These are phyloP conservation scores for Stigmatopora argus DNA, from an alignment of 2,113 vertebrate genomes.

Conservation along the genomic window DNA sequence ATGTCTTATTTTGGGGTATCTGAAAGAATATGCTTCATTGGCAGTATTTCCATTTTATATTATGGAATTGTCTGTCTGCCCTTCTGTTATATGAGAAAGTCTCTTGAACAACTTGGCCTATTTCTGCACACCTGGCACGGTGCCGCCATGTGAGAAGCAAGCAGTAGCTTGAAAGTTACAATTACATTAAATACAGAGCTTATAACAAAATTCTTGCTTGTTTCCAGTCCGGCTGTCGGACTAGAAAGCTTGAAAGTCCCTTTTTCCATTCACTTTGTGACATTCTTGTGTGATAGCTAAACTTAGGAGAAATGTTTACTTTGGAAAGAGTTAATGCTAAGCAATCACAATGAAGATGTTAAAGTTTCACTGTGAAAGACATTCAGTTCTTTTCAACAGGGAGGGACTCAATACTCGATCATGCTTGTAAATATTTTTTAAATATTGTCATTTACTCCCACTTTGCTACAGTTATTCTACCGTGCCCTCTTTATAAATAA, in stretches of 20 bases:
- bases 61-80: neutral
- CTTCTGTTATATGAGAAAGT: constrained; percentile 9
- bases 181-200: constrained; percentile 50
- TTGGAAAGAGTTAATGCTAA: neutral
- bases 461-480: too few relatives aligned
- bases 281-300: neutral
- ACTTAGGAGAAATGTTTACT: neutral
- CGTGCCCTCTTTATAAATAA: too few relatives aligned
- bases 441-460: too few relatives aligned
- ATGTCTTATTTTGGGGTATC: too few relatives aligned
- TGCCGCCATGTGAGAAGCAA: constrained; percentile 13
- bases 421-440: too few relatives aligned
- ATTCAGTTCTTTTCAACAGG: too few relatives aligned
- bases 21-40: neutral
- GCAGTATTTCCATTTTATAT: neutral
- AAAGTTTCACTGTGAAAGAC: too few relatives aligned
- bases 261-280: neutral
- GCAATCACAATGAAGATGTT: neutral
- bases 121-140: constrained; percentile 37
- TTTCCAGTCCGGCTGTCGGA: constrained; percentile 57
- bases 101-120: constrained; percentile 34
- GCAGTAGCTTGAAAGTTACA: constrained; percentile 28
- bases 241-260: constrained; percentile 1
- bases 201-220: neutral
- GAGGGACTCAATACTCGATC: too few relatives aligned